phyloP scores from a whole-genome alignment of 2,797 vertebrate genomes.

The Oreochromis grahami region DNA sequence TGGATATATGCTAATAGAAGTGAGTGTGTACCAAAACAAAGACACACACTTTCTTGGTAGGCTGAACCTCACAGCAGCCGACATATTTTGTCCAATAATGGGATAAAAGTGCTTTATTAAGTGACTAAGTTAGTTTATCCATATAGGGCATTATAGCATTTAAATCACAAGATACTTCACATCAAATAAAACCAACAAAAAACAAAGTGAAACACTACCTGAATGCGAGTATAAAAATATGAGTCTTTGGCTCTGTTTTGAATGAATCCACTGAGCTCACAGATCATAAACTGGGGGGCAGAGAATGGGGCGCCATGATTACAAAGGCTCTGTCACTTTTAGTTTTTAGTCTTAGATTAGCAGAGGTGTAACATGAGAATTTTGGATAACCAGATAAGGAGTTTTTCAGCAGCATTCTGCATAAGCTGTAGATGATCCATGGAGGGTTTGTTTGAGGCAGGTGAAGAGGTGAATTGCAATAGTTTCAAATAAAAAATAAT shows the following conservation, averaged over 20 bases:
- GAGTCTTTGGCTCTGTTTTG: not conserved
- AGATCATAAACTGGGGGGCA: not conserved
- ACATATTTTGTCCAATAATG: not conserved
- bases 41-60: not conserved
- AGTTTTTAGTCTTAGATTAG: not conserved
- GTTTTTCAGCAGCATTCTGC: not conserved
- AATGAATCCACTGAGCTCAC: not conserved
- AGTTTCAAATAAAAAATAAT: not conserved
- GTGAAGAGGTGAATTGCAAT: not conserved
- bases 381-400: not conserved
- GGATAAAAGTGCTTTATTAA: not conserved
- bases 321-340: not conserved
- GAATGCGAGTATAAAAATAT: not conserved
- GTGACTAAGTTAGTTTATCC: not conserved
- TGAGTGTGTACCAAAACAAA: not conserved
- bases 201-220: not conserved
- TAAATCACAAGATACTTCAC: not conserved
- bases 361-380: not conserved
- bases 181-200: not conserved
- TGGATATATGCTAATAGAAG: not conserved
- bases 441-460: not conserved
- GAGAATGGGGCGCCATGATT: not conserved
- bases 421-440: not conserved
- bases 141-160: not conserved
- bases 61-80: not conserved